Conservation (phyloP, 2,797 vertebrate species). For the Erpetoichthys calabaricus region DNA sequence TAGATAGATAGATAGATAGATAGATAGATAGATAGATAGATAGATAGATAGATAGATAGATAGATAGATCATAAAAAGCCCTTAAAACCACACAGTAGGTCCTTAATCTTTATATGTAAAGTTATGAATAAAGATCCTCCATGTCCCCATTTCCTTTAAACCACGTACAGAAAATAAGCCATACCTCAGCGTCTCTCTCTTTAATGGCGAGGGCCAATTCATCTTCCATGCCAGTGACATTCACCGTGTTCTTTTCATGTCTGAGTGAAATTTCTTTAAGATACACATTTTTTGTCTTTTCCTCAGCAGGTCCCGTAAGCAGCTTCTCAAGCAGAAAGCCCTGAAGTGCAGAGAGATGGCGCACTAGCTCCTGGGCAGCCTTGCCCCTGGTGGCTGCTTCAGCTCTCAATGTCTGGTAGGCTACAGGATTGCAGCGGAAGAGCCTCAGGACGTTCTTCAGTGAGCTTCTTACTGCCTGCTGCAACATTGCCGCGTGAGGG, state of each 20-base stretch:
- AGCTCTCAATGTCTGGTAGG: conserved; percentile 21
- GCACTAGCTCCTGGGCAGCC: conserved; percentile 26
- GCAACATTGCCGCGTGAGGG: conserved; percentile 12
- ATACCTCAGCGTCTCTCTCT: conserved; percentile 42
- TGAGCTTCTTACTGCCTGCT: conserved; percentile 38
- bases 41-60: no score
- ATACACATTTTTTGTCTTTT: conserved; percentile 30
- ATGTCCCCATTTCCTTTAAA: no score
- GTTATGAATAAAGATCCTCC: no score
- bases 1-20: no score
- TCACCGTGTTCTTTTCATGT: conserved; percentile 25
- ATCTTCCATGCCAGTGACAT: conserved; percentile 24
- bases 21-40: no score
- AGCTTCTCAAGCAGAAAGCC: conserved; percentile 44
- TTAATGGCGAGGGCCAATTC: conserved; percentile 23
- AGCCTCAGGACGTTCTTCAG: conserved; percentile 47
- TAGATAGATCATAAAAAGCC: no score
- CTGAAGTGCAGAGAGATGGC: conserved; percentile 43
- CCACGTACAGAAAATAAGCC: neutral
- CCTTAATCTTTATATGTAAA: no score
- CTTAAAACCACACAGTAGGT: no score
- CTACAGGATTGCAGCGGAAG: conserved; percentile 27
- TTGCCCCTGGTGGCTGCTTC: conserved; percentile 12
- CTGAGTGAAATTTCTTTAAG: conserved; percentile 24
- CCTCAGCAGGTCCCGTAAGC: conserved; percentile 40